Evolutionary conservation across 2,888 invertebrate genomes (phyloP), one percentile per base, ranked within the genome.

Genomic region (Exephanes ischioxanthus): DNA sequence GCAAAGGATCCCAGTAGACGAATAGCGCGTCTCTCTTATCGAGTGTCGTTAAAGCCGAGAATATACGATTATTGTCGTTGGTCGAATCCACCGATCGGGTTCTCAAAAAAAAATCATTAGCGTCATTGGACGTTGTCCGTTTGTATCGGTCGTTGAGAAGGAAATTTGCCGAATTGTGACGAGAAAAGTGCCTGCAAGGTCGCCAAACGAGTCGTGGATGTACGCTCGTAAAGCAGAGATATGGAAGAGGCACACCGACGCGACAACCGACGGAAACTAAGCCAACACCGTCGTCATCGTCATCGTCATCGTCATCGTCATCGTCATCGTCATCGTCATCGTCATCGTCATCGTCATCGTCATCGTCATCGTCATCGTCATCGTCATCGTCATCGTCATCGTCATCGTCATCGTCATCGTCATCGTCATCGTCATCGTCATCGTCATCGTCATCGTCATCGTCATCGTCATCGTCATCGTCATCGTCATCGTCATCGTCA

Each of bases 1-100:
- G 98, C 89, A 98, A 92, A 5, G 98, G 98, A 92, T 98, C 98
- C 97, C 97, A 97, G 91, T 96, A 97, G 5, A 96, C 95, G 91
- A 98, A 98, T 0, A 98, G 94, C 0, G 97, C 97, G 92, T 98
- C 97, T 58, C 97, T 95, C 88, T 97, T 97, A 90, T 97, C 97
- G 88, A 97, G 92, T 53, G 97, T 96, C 0, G 96, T 96, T 55
- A 96, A 96, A 4, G 70, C 71, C 1, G 63, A 41, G 30, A 63
- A 53, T 3, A 45, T 58, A 1, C 22, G 26, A 0, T 33, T 48
- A 22, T 33, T 33, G 16, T 58, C 58, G 26, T 63, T 33, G 6
- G 16, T 33, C 16, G 61, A 33, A 7, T 16, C 26, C 0, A 1
- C n/a, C 22, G 76, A 19, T 7, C 30, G 76, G 7, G n/a, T 90